Evolutionary conservation across 2,113 vertebrate genomes (phyloP), one percentile per base, ranked within the genome.

Genomic region (Apeltes quadracus): DNA sequence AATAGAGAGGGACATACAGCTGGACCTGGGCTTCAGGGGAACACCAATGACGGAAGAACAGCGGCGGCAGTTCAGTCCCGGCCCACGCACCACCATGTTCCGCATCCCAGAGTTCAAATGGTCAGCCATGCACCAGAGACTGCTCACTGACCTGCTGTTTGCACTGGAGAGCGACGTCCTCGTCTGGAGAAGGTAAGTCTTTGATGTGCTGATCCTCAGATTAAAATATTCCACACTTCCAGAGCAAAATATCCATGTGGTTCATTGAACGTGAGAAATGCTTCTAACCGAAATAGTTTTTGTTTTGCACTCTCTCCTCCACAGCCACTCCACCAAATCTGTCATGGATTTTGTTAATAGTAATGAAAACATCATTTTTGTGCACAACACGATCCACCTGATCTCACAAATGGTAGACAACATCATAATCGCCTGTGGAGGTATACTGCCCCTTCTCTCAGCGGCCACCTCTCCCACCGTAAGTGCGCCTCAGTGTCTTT

Each of bases 361-460:
- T 90, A 98, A 97, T 87, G 98, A 99, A 92, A 98, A 99, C 88
- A 98, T 99, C 78, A 98, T 99, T 90, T 99, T 99, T 93, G 98
- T 99, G 84, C 98, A 99, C 92, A 99, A 99, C 93, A 98, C 97
- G 76, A 98, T 99, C 88, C 98, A 99, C 93, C 96, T 99, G 86
- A 97, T 99, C 91, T 99, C 97, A 72, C 98, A 99, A 92, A 98
- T 99, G 97, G 96, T 98, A 51, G 98, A 99, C 94, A 99, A 99
- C 93, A 97, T 99, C 89, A 98, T 99, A 82, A 99, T 98, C 56
- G 97, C 97, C 67, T 98, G 97, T 83, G 98, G 98, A 92, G 98
- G 98, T 84, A 98, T 99, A 90, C 90, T 99, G 64, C 97, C 98
- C n/a, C 92, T 99, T 89, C 94, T 99, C 59, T 99, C 98, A 3